A percentile compares a stretch with the other conserved stretches of the same genome.
phyloP scores from a whole-genome alignment of 2,888 invertebrate species.

The Cremastinae sp. region DNA sequence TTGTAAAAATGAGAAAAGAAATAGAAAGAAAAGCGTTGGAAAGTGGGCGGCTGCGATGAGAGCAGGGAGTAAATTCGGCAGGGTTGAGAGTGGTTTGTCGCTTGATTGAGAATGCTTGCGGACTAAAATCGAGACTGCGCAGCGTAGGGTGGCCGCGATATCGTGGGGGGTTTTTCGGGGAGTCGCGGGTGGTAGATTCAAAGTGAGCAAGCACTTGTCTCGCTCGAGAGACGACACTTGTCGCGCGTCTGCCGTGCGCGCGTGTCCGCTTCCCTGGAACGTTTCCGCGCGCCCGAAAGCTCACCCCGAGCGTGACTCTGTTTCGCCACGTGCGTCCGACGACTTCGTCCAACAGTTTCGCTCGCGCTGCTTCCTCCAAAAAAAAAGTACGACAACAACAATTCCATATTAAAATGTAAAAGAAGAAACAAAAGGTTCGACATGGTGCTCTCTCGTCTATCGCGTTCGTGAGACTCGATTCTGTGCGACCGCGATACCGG shows the following conservation, averaged over 20 bases:
- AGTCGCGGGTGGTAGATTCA: conserved; percentile 49
- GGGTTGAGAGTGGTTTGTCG: conserved; percentile 17
- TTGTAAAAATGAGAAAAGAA: not conserved
- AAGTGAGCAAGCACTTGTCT: conserved; percentile 57
- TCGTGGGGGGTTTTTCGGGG: conserved; percentile 10
- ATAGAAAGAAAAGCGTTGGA: conserved; percentile 5
- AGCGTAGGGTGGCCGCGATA: conserved; percentile 43
- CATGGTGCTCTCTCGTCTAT: conserved; percentile 28
- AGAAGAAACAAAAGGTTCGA: not conserved
- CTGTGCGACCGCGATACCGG: conserved; percentile 19
- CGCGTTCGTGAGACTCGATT: conserved; percentile 1
- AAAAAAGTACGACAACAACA: no score
- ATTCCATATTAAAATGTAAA: no score
- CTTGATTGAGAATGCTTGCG: conserved; percentile 12
- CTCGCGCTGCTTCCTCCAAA: no score
- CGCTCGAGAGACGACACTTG: conserved; percentile 70
- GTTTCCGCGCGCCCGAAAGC: conserved; percentile 32
- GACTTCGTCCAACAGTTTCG: not conserved
- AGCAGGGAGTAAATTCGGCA: conserved; percentile 6
- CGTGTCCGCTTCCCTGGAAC: conserved; percentile 55
- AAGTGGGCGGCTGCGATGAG: conserved; percentile 5
- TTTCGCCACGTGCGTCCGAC: conserved; percentile 63
- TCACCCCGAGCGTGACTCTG: conserved; percentile 27
- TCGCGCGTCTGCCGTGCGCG: conserved; percentile 75
- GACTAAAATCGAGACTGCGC: conserved; percentile 50